Evolutionary conservation across 2,888 invertebrate species (phyloP).

Genomic region (Saturnia pavonia): DNA sequence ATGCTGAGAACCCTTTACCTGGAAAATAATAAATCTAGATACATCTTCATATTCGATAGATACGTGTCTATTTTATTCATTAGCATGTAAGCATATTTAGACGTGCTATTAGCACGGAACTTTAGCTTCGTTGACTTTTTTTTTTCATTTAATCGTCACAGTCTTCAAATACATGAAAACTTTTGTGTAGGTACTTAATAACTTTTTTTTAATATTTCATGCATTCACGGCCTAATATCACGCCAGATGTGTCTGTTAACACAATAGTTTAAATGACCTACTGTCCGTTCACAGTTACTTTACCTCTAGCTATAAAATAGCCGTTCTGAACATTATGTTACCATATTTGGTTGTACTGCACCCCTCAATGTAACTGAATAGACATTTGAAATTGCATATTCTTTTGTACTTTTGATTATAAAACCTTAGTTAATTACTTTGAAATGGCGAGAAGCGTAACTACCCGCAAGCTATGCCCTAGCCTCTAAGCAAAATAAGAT

Average conservation of each 20-base stretch:
- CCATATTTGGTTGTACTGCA: too few species aligned
- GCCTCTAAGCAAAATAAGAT: too few species aligned
- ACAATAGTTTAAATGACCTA: background rate
- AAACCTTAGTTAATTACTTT: too few species aligned
- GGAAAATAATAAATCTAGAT: background rate
- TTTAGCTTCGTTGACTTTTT: background rate
- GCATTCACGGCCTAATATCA: background rate
- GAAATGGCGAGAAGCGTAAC: too few species aligned
- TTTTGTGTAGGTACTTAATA: background rate
- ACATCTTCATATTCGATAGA: background rate
- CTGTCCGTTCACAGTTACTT: too few species aligned
- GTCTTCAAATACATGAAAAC: background rate
- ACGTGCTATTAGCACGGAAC: background rate
- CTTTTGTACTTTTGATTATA: too few species aligned
- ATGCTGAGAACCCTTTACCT: background rate
- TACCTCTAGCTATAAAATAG: too few species aligned
- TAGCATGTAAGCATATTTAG: slow-evolving; percentile 1
- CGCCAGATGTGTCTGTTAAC: background rate
- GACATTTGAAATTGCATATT: too few species aligned
- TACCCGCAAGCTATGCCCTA: too few species aligned
- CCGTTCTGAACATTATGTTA: too few species aligned
- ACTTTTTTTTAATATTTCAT: background rate
- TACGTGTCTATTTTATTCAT: background rate
- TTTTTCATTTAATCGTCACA: background rate
- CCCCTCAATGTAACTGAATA: too few species aligned